Conservation (phyloP, 2,113 vertebrate genomes). For the Grallaria varia region DNA sequence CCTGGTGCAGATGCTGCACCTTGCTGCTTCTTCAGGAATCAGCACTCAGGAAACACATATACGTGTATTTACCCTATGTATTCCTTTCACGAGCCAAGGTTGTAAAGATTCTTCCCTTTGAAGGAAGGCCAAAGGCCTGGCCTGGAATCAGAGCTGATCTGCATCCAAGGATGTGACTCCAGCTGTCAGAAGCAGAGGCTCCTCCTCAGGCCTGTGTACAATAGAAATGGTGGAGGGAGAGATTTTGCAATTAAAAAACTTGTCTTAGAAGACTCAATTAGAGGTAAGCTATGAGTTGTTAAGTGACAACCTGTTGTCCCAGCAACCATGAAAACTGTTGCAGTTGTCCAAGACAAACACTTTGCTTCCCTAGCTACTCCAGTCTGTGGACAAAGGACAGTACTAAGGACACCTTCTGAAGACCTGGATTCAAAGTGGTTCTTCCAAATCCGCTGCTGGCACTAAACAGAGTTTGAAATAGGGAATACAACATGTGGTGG, state of each 20-base stretch:
- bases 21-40: not conserved
- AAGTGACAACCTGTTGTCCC: not conserved
- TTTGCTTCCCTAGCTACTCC: not conserved
- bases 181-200: not conserved
- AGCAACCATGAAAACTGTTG: not conserved
- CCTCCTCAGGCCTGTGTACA: not conserved
- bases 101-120: not conserved
- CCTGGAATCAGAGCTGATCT: not conserved
- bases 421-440: not conserved
- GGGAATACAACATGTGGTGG: not conserved
- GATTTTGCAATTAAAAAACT: not conserved
- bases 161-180: not conserved
- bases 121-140: not conserved
- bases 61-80: not conserved
- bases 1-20: not conserved
- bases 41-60: not conserved
- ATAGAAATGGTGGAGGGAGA: not conserved
- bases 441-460: not conserved
- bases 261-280: not conserved
- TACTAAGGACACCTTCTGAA: not conserved
- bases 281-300: not conserved
- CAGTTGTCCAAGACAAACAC: not conserved
- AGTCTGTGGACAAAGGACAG: not conserved
- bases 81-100: not conserved
- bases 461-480: not conserved